Conservation (phyloP, 2,888 invertebrate species). For the Sphaerophoria taeniata region DNA sequence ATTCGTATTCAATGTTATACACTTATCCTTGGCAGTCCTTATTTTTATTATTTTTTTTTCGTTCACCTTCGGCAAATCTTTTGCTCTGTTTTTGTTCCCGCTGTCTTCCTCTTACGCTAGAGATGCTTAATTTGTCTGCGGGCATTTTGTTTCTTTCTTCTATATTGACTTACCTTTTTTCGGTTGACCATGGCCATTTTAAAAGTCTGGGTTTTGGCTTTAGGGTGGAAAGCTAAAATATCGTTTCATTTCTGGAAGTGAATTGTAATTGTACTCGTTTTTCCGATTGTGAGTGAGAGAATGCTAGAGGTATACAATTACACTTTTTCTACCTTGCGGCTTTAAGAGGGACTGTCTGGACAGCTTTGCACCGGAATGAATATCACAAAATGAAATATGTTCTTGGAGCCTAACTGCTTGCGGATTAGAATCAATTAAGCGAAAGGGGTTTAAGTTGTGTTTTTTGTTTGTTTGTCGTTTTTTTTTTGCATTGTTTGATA, state of each 20-base stretch:
- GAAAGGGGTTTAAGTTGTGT: conserved; percentile 7
- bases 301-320: conserved; percentile 67
- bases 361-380: conserved; percentile 62
- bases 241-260: conserved; percentile 72
- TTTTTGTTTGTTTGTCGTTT: neutral
- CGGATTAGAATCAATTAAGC: conserved; percentile 60
- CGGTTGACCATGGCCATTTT: conserved; percentile 64
- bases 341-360: conserved; percentile 60
- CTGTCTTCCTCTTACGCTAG: neutral
- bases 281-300: conserved; percentile 67
- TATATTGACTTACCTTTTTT: conserved; percentile 70
- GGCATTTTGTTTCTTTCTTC: conserved; percentile 62
- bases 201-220: conserved; percentile 69
- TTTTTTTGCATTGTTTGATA: neutral
- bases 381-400: conserved; percentile 67
- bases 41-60: conserved; percentile 19
- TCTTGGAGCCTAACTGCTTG: conserved; percentile 53
- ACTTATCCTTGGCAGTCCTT: conserved; percentile 32
- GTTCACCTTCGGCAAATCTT: neutral
- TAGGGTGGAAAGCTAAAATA: conserved; percentile 70
- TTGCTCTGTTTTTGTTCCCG: neutral
- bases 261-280: conserved; percentile 69
- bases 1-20: neutral
- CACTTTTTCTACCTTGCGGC: conserved; percentile 55
- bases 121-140: conserved; percentile 70